Percentiles rank a stretch among this genome's conserved stretches.
phyloP scores from a whole-genome alignment of 1,140 invertebrate species.

The Brevipalpus yothersi region DNA sequence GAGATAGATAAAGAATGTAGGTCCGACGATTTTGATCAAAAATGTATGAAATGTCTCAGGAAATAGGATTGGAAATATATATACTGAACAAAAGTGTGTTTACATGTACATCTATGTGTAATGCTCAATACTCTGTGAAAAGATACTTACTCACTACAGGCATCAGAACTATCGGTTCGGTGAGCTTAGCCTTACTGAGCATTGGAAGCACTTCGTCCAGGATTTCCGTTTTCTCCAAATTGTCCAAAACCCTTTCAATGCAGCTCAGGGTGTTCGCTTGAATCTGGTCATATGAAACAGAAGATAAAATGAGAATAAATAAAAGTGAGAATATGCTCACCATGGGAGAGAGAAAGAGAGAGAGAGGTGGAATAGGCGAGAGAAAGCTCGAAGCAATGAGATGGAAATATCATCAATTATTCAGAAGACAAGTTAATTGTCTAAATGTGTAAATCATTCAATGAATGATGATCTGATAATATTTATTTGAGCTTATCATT shows the following conservation, averaged over 20 bases:
- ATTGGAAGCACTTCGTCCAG: slow-evolving; percentile 75
- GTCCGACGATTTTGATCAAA: too few species aligned
- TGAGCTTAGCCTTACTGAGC: slow-evolving; percentile 56
- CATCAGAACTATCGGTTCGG: slow-evolving; percentile 40
- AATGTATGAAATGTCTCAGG: too few species aligned
- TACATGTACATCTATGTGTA: too few species aligned
- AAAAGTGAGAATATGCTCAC: neutral
- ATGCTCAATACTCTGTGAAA: neutral
- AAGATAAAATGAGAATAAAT: neutral
- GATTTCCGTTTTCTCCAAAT: slow-evolving; percentile 62
- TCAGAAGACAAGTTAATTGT: too few species aligned
- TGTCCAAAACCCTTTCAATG: slow-evolving; percentile 45
- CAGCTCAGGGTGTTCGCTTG: slow-evolving; percentile 19
- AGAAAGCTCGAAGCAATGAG: neutral
- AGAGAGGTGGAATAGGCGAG: neutral
- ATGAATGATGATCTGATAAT: too few species aligned
- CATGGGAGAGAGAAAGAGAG: neutral
- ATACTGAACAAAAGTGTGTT: too few species aligned
- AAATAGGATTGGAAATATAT: too few species aligned
- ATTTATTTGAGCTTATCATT: too few species aligned
- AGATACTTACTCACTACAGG: slow-evolving; percentile 23
- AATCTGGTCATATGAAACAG: slow-evolving; percentile 11
- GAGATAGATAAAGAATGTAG: too few species aligned
- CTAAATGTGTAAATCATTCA: too few species aligned
- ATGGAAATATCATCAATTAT: neutral